Conservation (phyloP, 2,113 vertebrate genomes). For the Nansenia antarctica region DNA sequence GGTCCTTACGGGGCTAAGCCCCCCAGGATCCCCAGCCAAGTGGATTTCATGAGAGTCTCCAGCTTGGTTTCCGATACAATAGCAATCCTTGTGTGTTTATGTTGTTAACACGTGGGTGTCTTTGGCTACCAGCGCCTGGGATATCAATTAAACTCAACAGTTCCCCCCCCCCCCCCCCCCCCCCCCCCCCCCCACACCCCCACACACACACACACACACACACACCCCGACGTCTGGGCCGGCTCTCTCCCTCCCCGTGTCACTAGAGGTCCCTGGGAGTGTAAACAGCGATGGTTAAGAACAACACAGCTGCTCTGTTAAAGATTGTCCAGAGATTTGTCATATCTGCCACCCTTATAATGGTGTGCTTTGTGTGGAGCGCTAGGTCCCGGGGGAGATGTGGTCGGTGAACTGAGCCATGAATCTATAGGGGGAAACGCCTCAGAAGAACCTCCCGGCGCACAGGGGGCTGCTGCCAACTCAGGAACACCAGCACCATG, state of each 20-base stretch:
- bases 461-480: conserved; percentile 37
- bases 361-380: conserved; percentile 62
- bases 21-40: conserved; percentile 1
- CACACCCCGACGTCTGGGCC: conserved; percentile 47
- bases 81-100: conserved; percentile 92
- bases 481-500: conserved; percentile 43
- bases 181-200: conserved; percentile 51
- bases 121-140: conserved; percentile 91
- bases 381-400: conserved; percentile 57
- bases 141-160: conserved; percentile 93
- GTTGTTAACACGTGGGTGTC: conserved; percentile 90
- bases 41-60: conserved; percentile 83
- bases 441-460: conserved; percentile 41
- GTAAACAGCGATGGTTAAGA: conserved; percentile 80
- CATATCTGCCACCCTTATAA: conserved; percentile 80
- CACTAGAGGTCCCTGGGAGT: conserved; percentile 78
- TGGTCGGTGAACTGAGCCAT: conserved; percentile 59
- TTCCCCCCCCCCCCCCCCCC: conserved; percentile 44
- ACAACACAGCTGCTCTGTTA: conserved; percentile 95
- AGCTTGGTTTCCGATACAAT: conserved; percentile 89
- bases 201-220: background rate
- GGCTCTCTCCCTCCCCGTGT: conserved; percentile 78
- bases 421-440: conserved; percentile 64
- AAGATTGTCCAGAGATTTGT: conserved; percentile 87
- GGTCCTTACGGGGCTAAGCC: conserved; percentile 59